These are phyloP conservation scores for Zaprionus ornatus DNA, from an alignment of 1,140 invertebrate genomes.

Conservation along the genomic window DNA sequence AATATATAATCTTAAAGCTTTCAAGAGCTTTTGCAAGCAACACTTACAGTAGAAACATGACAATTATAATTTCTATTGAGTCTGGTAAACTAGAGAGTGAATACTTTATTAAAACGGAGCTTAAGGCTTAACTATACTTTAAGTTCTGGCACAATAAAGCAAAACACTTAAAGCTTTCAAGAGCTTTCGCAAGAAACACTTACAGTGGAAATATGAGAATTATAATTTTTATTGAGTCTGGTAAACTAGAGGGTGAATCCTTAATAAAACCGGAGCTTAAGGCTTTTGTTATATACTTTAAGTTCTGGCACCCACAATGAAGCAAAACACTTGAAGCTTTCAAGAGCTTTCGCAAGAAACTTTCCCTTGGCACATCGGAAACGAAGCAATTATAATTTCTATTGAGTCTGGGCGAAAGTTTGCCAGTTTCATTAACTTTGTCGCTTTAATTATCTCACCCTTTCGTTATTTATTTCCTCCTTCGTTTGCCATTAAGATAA, in stretches of 20 bases:
- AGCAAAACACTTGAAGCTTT: neutral
- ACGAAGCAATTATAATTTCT: conserved; percentile 26
- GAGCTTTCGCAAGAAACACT: neutral
- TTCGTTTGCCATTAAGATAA: conserved; percentile 7
- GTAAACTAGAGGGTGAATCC: too few relatives aligned
- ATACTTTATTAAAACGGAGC: too few relatives aligned
- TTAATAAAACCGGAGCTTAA: too few relatives aligned
- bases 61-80: too few relatives aligned
- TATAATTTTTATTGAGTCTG: too few relatives aligned
- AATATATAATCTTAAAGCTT: too few relatives aligned
- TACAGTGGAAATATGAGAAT: too few relatives aligned
- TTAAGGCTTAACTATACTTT: too few relatives aligned
- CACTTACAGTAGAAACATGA: too few relatives aligned
- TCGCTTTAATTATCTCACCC: conserved; percentile 33
- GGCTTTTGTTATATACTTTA: neutral
- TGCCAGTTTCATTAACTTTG: conserved; percentile 18
- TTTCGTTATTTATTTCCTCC: conserved; percentile 11
- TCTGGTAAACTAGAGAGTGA: too few relatives aligned
- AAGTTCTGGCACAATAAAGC: too few relatives aligned
- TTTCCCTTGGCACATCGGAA: conserved; percentile 1
- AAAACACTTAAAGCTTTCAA: neutral
- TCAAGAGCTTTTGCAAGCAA: too few relatives aligned
- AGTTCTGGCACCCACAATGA: neutral
- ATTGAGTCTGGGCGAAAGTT: conserved; percentile 19
- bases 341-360: neutral